phyloP scores from a whole-genome alignment of 1,140 invertebrate species.

The Drosophila setifemur region DNA sequence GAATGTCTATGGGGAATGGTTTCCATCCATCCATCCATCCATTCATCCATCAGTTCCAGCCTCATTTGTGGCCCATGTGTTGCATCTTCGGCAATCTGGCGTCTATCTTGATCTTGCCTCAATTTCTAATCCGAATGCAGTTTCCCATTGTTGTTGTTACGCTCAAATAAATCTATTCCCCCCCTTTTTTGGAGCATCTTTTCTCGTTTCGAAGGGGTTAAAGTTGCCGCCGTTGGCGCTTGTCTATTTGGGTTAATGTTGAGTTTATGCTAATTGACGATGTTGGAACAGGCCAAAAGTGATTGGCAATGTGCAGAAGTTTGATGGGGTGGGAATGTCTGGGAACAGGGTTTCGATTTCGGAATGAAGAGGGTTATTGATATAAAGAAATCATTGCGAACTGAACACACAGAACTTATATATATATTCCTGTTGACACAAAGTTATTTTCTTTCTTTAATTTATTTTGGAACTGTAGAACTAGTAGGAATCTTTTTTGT shows the following conservation, averaged over 20 bases:
- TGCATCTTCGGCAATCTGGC: constrained; percentile 20
- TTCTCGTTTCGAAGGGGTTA: constrained; percentile 20
- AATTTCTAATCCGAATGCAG: constrained; percentile 49
- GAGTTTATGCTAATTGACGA: constrained; percentile 49
- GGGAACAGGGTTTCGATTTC: neutral
- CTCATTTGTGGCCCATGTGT: constrained; percentile 22
- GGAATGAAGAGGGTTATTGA: constrained; percentile 4
- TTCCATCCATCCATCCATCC: constrained; percentile 13
- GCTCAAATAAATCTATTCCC: constrained; percentile 43
- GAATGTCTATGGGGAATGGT: neutral
- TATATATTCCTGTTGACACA: no score
- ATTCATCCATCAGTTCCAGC: constrained; percentile 16
- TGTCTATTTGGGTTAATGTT: constrained; percentile 46
- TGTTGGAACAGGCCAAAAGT: constrained; percentile 27
- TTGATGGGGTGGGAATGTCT: constrained; percentile 39
- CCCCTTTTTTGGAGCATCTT: constrained; percentile 9
- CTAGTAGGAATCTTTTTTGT: no score
- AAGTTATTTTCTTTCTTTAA: no score
- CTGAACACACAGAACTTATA: no score
- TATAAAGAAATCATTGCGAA: no score
- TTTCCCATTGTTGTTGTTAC: constrained; percentile 38
- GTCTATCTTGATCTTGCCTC: constrained; percentile 67
- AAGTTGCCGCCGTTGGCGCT: neutral
- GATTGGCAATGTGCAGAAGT: constrained; percentile 34
- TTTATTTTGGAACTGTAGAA: no score